Base-by-base conservation (phyloP, 2,888 invertebrate genomes). In the Neoaliturus tenellus region DNA sequence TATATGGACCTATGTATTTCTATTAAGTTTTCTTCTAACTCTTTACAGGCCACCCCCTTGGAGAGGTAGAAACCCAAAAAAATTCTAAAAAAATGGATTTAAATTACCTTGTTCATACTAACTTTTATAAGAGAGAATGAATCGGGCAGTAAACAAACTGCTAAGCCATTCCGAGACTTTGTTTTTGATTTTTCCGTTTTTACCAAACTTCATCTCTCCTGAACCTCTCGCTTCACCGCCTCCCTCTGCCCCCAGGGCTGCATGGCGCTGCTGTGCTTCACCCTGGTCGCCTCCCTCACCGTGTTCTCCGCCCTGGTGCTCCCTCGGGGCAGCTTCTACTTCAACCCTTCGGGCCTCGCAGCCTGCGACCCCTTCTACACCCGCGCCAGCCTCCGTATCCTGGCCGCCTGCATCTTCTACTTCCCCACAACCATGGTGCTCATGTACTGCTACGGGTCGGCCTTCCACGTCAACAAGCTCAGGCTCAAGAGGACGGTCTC, bases 381-480 rank as follows among this genome's bases (percentile, higher is more conserved):
- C 88, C 94, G 95, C 89, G 93, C 94, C 83, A 94, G 94, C 83
- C 93, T 92, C 90, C 94, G 97, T 89, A 97, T 97, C 88, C 91
- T 97, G 87, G 94, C 97, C 85, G 96, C 96, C 88, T 97, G 97
- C 90, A 95, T 96, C 85, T 96, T 97, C 91, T 97, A 97, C 91
- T 97, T 97, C 89, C 97, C 97, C 28, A 97, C 97, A 33, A 97
- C 97, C 39, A 97, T 97, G 97, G 96, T 96, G 85, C 92, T 97
- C 88, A 97, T 97, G 96, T 97, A 97, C 90, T 97, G 97, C 91
- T 97, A 97, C 89, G 97, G 97, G 41, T 96, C 96, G 28, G 97
- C 97, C 75, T 97, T 97, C 90, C 97, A 97, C 91, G 96, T 96
- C 89, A 96, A 96, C 91, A 96, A 96, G 91, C 93, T 95, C 86